Conservation (phyloP, 2,113 vertebrate genomes). For the Pao palembangensis region DNA sequence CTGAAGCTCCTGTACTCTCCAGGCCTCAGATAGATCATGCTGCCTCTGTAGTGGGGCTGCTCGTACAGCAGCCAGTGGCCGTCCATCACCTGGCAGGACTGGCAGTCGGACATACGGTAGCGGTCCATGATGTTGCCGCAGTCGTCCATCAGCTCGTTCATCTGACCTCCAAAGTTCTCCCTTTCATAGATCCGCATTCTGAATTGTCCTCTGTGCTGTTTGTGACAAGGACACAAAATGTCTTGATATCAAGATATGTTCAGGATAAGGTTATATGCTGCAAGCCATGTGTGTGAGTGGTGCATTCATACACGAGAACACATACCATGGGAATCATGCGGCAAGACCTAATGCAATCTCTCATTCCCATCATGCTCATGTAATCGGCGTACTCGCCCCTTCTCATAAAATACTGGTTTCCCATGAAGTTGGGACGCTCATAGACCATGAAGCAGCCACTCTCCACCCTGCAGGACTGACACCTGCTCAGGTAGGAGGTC, state of each 20-base stretch:
- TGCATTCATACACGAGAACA: neutral
- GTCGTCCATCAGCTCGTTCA: constrained; percentile 63
- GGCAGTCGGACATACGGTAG: constrained; percentile 65
- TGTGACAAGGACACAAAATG: neutral
- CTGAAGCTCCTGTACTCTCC: constrained; percentile 70
- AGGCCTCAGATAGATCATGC: constrained; percentile 65
- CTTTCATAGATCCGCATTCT: constrained; percentile 68
- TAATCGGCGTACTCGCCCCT: constrained; percentile 71
- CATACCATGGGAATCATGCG: constrained; percentile 70
- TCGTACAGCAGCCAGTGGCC: constrained; percentile 77
- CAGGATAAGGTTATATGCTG: constrained; percentile 1
- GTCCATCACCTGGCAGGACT: constrained; percentile 73
- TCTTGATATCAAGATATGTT: neutral
- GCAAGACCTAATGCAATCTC: constrained; percentile 64
- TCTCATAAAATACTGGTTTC: constrained; percentile 65
- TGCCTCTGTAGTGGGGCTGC: constrained; percentile 69
- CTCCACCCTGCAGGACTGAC: constrained; percentile 63
- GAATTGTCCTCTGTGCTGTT: constrained; percentile 47
- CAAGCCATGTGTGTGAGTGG: neutral
- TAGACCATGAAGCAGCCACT: constrained; percentile 70
- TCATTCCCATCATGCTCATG: constrained; percentile 65
- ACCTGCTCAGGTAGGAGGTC: constrained; percentile 58
- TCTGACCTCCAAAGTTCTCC: constrained; percentile 66
- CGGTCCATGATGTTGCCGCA: constrained; percentile 66
- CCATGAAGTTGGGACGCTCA: constrained; percentile 71